A percentile compares a stretch with the other conserved stretches of the same genome.
These are phyloP conservation scores for Phyllotis vaccarum DNA, from an alignment of 2,797 vertebrate genomes.

Conservation along the genomic window DNA sequence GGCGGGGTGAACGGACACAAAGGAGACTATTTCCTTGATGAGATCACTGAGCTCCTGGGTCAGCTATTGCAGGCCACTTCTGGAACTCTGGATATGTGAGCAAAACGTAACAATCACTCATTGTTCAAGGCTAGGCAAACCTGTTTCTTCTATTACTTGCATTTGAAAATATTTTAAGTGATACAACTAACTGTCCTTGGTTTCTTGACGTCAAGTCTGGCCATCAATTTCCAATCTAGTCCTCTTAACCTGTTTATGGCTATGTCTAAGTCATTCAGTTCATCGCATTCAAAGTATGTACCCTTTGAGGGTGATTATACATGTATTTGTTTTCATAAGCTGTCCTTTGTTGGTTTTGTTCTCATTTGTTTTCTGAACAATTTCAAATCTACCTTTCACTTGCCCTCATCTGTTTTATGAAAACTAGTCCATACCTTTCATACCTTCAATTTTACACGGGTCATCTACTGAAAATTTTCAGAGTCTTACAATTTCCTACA, in stretches of 20 bases:
- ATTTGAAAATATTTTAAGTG: slow-evolving; percentile 71
- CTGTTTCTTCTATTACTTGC: slow-evolving; percentile 68
- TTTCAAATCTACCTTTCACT: background rate
- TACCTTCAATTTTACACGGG: background rate
- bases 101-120: slow-evolving; percentile 64
- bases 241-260: slow-evolving; percentile 41
- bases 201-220: slow-evolving; percentile 74
- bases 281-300: background rate
- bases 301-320: slow-evolving; percentile 15
- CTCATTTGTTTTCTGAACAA: background rate
- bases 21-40: slow-evolving; percentile 47
- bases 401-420: background rate
- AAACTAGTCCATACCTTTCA: background rate
- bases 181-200: slow-evolving; percentile 48
- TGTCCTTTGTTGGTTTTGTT: background rate
- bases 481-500: background rate
- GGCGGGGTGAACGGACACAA: background rate
- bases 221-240: background rate
- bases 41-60: slow-evolving; percentile 41
- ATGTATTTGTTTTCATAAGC: background rate
- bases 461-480: background rate
- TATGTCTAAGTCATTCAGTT: background rate
- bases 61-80: background rate
- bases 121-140: slow-evolving; percentile 68
- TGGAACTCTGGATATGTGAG: slow-evolving; percentile 74